Conservation (phyloP, 1,140 invertebrate species). For the Plectus sambesii region DNA sequence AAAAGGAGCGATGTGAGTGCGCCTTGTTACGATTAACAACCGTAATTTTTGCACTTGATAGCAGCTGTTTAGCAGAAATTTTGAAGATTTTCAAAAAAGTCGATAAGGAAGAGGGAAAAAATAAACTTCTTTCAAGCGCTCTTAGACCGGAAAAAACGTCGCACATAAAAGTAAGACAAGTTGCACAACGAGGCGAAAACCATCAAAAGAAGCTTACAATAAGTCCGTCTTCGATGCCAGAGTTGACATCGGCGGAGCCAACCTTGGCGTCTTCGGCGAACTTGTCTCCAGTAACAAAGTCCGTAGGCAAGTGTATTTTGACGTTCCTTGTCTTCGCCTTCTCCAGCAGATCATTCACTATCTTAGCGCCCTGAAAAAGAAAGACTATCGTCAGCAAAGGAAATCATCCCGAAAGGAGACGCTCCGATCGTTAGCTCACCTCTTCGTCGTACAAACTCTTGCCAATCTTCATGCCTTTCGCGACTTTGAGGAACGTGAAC, state of each 20-base stretch:
- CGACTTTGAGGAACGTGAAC: conserved; percentile 92
- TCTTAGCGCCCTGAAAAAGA: conserved; percentile 94
- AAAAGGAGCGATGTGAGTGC: too few species aligned
- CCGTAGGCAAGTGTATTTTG: conserved; percentile 81
- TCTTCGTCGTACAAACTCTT: conserved; percentile 45
- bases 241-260: conserved; percentile 67
- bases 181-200: conserved; percentile 22
- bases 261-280: conserved; percentile 69
- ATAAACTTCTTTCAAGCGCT: too few species aligned
- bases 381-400: conserved; percentile 66
- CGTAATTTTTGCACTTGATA: too few species aligned
- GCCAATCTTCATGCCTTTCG: conserved; percentile 74
- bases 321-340: conserved; percentile 89
- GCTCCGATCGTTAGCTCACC: too few species aligned
- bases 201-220: conserved; percentile 16
- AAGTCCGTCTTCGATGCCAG: conserved; percentile 27
- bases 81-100: too few species aligned
- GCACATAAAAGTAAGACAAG: too few species aligned
- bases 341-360: conserved; percentile 73
- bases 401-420: too few species aligned
- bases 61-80: too few species aligned
- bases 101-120: too few species aligned
- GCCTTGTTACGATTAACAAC: too few species aligned
- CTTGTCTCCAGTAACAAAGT: conserved; percentile 89
- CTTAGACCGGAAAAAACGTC: too few species aligned